Evolutionary conservation across 2,113 vertebrate genomes (phyloP).

Genomic region (Platysternon megacephalum): DNA sequence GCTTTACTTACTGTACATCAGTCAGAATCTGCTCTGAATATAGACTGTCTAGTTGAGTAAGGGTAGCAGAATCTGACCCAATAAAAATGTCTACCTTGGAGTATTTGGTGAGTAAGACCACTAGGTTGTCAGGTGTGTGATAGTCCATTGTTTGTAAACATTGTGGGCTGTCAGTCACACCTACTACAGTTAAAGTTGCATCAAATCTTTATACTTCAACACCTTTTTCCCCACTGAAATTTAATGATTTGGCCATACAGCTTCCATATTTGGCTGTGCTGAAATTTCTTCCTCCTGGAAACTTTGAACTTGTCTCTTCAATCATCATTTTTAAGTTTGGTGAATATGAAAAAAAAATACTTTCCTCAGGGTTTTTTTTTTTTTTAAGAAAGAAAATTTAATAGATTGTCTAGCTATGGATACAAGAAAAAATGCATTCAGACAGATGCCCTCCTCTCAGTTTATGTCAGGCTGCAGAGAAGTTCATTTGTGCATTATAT

Average conservation of each 20-base stretch:
- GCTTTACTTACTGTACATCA: not conserved
- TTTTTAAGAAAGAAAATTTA: no score
- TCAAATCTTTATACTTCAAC: not conserved
- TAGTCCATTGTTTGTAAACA: no score
- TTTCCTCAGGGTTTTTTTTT: no score
- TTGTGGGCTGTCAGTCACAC: not conserved
- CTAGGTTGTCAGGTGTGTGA: no score
- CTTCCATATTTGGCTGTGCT: not conserved
- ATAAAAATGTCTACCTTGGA: not conserved
- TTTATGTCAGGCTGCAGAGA: no score
- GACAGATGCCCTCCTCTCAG: no score
- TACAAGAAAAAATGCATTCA: no score
- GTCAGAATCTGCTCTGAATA: not conserved
- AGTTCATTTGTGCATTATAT: no score
- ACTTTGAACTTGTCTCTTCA: no score
- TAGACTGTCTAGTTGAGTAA: not conserved
- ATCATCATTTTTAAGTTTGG: no score
- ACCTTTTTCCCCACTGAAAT: not conserved
- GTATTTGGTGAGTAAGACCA: not conserved
- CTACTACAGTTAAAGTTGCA: not conserved
- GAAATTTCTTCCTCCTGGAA: not conserved
- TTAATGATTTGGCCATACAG: not conserved
- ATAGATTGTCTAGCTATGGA: no score
- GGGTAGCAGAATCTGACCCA: not conserved
- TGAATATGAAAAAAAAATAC: no score